These are phyloP conservation scores for Panurus biarmicus DNA, from an alignment of 2,113 vertebrate species.

Conservation along the genomic window DNA sequence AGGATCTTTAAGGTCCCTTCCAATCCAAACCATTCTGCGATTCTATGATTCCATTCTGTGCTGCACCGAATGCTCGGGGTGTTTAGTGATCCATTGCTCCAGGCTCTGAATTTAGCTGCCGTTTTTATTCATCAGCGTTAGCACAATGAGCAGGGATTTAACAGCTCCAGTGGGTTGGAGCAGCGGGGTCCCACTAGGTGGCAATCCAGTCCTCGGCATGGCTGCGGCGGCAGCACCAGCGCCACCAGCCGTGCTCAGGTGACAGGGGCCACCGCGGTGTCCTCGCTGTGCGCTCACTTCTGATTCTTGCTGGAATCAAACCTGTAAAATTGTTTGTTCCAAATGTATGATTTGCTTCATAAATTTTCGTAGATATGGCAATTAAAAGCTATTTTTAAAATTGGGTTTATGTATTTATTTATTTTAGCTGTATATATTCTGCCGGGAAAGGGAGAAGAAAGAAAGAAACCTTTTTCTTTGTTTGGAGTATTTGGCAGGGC, in stretches of 20 bases:
- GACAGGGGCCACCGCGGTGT: not conserved
- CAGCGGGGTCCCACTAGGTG: conserved; percentile 33
- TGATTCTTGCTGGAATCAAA: not conserved
- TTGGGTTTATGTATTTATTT: not conserved
- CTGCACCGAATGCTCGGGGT: rapidly evolving
- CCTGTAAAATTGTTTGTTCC: not conserved
- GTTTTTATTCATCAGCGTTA: rapidly evolving
- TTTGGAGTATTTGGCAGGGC: not conserved
- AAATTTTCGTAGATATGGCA: not conserved
- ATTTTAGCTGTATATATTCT: not conserved
- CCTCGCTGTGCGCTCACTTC: rapidly evolving
- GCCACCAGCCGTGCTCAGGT: rapidly evolving
- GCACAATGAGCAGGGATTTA: not conserved
- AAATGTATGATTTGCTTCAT: not conserved
- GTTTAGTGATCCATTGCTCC: not conserved
- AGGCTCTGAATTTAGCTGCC: not conserved
- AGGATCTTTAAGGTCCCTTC: not conserved
- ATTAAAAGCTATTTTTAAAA: not conserved
- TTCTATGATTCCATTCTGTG: not conserved
- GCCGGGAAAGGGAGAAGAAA: not conserved
- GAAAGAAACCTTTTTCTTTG: not conserved
- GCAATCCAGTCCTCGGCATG: not conserved
- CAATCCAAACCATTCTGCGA: not conserved
- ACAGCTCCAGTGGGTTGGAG: not conserved
- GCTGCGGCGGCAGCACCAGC: not conserved